Evolutionary conservation across 2,797 vertebrate genomes (phyloP).

Genomic region (Menidia menidia): DNA sequence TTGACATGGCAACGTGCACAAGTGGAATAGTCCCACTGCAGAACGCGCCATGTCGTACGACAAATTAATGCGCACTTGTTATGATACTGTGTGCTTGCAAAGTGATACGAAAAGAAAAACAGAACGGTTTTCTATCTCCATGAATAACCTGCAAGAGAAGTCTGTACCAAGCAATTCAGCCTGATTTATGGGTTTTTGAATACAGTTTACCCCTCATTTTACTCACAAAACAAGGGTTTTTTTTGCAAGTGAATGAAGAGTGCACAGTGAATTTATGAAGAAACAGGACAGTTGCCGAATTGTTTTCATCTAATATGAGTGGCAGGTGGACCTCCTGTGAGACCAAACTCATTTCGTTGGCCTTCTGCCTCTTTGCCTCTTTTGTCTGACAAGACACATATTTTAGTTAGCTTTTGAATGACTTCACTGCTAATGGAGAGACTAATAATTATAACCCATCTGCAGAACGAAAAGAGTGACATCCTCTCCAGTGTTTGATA

Average conservation of each 20-base stretch:
- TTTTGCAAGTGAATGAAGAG: not conserved
- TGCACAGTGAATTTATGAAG: not conserved
- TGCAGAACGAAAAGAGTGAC: not conserved
- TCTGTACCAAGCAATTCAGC: not conserved
- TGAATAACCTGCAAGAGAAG: not conserved
- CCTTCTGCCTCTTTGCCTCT: not conserved
- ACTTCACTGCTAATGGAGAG: not conserved
- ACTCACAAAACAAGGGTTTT: not conserved
- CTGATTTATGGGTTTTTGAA: not conserved
- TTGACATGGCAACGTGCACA: not conserved
- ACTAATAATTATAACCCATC: not conserved
- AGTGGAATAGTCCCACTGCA: not conserved
- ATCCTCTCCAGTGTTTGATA: not conserved
- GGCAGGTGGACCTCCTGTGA: not conserved
- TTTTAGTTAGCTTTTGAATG: slow-evolving; percentile 10
- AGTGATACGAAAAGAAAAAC: not conserved
- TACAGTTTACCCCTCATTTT: not conserved
- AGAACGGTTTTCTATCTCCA: too few species aligned
- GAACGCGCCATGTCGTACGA: not conserved
- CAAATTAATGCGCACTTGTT: not conserved
- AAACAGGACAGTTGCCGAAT: not conserved
- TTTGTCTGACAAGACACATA: not conserved
- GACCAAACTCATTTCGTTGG: not conserved
- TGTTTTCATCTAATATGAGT: not conserved
- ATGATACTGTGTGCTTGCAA: not conserved